Conservation (phyloP, 2,888 invertebrate species). For the Dioctria linearis region DNA sequence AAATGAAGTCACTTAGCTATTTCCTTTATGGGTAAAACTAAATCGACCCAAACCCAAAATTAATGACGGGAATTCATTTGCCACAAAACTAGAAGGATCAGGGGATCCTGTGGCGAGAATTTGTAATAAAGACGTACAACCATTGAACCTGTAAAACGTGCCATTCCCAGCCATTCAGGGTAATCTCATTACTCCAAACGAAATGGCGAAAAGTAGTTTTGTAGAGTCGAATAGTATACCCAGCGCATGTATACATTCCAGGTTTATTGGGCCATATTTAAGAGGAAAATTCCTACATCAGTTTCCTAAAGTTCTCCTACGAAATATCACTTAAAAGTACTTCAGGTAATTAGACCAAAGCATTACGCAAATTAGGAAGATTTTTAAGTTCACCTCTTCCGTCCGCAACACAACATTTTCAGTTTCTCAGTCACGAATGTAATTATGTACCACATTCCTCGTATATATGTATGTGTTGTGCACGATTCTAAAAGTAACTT, state of each 20-base stretch:
- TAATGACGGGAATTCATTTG: constrained; percentile 58
- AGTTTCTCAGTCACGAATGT: constrained; percentile 34
- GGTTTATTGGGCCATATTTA: constrained; percentile 45
- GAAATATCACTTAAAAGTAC: constrained; percentile 37
- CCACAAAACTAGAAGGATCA: constrained; percentile 52
- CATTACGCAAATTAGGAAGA: constrained; percentile 48
- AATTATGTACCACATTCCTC: constrained; percentile 34
- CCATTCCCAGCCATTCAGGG: constrained; percentile 55
- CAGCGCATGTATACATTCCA: constrained; percentile 20
- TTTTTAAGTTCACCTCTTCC: constrained; percentile 41
- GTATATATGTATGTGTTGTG: neutral
- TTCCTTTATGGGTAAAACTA: constrained; percentile 57
- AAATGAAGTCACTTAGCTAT: constrained; percentile 56
- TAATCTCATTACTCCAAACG: constrained; percentile 56
- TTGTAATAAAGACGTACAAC: constrained; percentile 56
- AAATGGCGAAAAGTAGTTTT: constrained; percentile 53
- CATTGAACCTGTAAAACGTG: constrained; percentile 57
- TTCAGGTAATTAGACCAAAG: constrained; percentile 48
- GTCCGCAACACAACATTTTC: constrained; percentile 37
- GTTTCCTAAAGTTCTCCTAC: constrained; percentile 9
- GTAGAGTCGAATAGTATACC: constrained; percentile 5
- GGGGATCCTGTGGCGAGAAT: constrained; percentile 48
- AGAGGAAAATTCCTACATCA: constrained; percentile 23
- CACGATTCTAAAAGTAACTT: constrained; percentile 1
- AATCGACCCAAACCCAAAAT: constrained; percentile 58